Evolutionary conservation across 1,140 invertebrate genomes (phyloP), one percentile per base, ranked within the genome.

Genomic region (Pseudomyrmex flavicornis): DNA sequence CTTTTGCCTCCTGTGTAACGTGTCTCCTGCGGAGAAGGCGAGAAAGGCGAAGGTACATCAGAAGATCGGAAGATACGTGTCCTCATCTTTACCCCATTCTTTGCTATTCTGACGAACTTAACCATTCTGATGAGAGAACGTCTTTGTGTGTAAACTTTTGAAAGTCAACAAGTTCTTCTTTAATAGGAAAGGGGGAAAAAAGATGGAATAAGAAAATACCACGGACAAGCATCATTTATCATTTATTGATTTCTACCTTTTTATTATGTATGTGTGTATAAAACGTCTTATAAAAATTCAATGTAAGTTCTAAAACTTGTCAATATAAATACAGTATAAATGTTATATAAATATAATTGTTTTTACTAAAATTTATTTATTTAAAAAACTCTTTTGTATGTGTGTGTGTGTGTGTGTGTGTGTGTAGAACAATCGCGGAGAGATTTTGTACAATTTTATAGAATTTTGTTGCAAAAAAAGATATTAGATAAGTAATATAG

Each of bases 101-200:
- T 20, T 20, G 62, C 52, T 77, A 77, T 77, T 77, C 68, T 62
- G 63, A 44, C 22, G 48, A 76, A 68, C 48, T 77, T 77, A 77
- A 54, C 26, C 74, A 15, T 54, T 68, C 26, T 54, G 35, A 77
- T 66, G 48, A 68, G 48, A 66, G 48, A 66, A 46, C 12, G 62
- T 62, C 54, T 56, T 68, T 77, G 48, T 77, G 26, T 54, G 54
- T 56, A 52, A 66, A 77, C 62, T 44, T 26, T 35, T 44, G 62
- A 17, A 68, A 66, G 74, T 77, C 62, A 50, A 77, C 62, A 68
- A 26, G 48, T 35, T 35, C 35, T 76, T 76, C 74, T 76, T 66
- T 76, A 54, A 68, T 68, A 1, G n/a, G 17, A 17, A 17, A 17
- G 15, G 13, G 17, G 26, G 20, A 20, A 44, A 35, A 44, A 48